Evolutionary conservation across 2,113 vertebrate genomes (phyloP).

Genomic region (Apodemus speciosus): DNA sequence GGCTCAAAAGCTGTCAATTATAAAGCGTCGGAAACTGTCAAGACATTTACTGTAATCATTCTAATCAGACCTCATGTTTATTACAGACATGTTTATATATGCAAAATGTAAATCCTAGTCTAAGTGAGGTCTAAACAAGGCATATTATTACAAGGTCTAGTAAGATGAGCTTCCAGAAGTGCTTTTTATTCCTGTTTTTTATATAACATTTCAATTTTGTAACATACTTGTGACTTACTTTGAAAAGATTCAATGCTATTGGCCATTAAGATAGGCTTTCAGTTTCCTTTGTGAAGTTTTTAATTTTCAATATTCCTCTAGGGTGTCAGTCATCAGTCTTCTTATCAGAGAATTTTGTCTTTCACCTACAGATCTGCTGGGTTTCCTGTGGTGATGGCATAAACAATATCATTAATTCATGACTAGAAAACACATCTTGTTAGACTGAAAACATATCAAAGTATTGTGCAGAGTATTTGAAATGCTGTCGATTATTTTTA

Average conservation of each 20-base stretch:
- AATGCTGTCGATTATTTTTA: conserved; percentile 33
- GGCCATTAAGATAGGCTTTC: conserved; percentile 43
- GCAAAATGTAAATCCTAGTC: not conserved
- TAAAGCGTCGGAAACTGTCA: not conserved
- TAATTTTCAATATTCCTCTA: conserved; percentile 51
- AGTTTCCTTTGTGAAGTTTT: conserved; percentile 25
- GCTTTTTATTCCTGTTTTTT: conserved; percentile 7
- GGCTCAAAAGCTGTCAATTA: not conserved
- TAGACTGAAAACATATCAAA: conserved; percentile 29
- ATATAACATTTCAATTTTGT: not conserved
- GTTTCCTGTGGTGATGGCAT: conserved; percentile 51
- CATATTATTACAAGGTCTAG: not conserved
- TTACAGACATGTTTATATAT: not conserved
- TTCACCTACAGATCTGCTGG: conserved; percentile 32
- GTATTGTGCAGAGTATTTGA: conserved; percentile 38
- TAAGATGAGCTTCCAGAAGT: not conserved
- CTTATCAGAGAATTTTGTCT: conserved; percentile 30
- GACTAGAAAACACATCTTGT: conserved; percentile 41
- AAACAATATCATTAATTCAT: conserved; percentile 60
- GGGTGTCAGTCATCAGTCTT: conserved; percentile 33
- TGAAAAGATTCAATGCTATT: conserved; percentile 2
- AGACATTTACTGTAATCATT: not conserved
- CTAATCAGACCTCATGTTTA: not conserved
- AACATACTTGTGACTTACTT: conserved; percentile 17
- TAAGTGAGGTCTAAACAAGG: not conserved